Evolutionary conservation across 1,140 invertebrate genomes (phyloP).

Genomic region (Pogonus chalceus): DNA sequence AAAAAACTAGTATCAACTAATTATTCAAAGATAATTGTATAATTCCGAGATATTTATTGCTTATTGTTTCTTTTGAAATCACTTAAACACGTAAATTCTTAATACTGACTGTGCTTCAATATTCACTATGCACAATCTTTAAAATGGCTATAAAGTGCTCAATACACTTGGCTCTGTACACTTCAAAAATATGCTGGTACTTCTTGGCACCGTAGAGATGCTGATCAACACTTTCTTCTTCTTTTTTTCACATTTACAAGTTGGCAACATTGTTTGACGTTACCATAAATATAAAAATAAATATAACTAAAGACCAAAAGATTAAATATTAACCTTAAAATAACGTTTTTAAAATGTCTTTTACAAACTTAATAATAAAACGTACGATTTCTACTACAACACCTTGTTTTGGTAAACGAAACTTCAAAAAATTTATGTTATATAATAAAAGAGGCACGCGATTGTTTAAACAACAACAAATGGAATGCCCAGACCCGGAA

Average conservation of each 20-base stretch:
- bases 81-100: neutral
- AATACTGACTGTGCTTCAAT: neutral
- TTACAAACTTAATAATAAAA: slow-evolving; percentile 28
- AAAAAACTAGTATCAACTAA: neutral
- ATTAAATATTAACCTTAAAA: neutral
- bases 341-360: slow-evolving; percentile 21
- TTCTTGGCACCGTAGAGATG: no score
- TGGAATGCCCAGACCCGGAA: slow-evolving; percentile 44
- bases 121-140: neutral
- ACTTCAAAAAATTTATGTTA: slow-evolving; percentile 67
- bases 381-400: slow-evolving; percentile 50
- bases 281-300: slow-evolving; percentile 14
- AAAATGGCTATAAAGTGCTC: no score
- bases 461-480: slow-evolving; percentile 50
- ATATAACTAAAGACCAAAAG: no score
- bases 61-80: neutral
- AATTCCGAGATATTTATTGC: neutral
- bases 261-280: no score
- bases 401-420: slow-evolving; percentile 54
- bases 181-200: no score
- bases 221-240: no score
- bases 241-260: no score
- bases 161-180: no score
- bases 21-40: neutral
- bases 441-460: slow-evolving; percentile 61